Percentiles rank a stretch among this genome's conserved stretches.
These are phyloP conservation scores for Cladorhizidae sp. DNA, from an alignment of 37 sponge, comb jelly and placozoan species.

Conservation along the genomic window DNA sequence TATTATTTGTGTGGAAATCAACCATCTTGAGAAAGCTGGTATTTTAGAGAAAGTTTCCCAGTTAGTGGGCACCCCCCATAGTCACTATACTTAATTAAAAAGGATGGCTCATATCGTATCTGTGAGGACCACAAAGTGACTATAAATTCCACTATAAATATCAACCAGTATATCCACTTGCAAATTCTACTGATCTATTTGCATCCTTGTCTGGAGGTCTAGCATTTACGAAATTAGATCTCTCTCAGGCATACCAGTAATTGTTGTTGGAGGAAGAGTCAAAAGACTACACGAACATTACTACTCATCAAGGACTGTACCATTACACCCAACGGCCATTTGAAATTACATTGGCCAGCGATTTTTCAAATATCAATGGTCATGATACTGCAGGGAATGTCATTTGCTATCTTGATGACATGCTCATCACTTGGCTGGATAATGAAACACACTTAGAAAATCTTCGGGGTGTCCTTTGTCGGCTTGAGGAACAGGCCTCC, in stretches of 20 bases:
- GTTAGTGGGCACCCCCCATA: constrained; percentile 70
- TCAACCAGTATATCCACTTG: constrained; percentile 28
- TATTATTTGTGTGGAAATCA: constrained; percentile 11
- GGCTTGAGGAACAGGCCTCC: constrained; percentile 2
- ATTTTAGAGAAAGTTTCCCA: constrained; percentile 19
- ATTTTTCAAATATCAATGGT: constrained; percentile 25
- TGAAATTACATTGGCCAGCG: constrained; percentile 38
- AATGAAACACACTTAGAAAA: constrained; percentile 5
- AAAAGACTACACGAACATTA: constrained; percentile 19
- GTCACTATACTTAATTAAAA: constrained; percentile 45
- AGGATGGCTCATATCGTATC: constrained; percentile 24
- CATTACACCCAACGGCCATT: constrained; percentile 27
- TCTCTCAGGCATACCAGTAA: constrained; percentile 31
- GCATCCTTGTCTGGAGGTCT: constrained; percentile 24
- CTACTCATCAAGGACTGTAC: constrained; percentile 65
- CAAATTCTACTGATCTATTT: background rate
- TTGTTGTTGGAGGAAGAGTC: constrained; percentile 15
- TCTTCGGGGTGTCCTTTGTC: constrained; percentile 9
- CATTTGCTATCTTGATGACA: constrained; percentile 35
- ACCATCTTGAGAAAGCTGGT: constrained; percentile 18
- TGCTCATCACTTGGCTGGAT: constrained; percentile 5
- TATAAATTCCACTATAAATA: constrained; percentile 27
- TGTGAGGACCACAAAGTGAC: constrained; percentile 45
- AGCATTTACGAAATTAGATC: constrained; percentile 39
- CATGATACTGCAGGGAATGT: constrained; percentile 3